Percentiles rank a stretch among this genome's conserved stretches.
Conservation (phyloP, 2,113 vertebrate genomes). For the Orthochromis malagaraziensis region DNA sequence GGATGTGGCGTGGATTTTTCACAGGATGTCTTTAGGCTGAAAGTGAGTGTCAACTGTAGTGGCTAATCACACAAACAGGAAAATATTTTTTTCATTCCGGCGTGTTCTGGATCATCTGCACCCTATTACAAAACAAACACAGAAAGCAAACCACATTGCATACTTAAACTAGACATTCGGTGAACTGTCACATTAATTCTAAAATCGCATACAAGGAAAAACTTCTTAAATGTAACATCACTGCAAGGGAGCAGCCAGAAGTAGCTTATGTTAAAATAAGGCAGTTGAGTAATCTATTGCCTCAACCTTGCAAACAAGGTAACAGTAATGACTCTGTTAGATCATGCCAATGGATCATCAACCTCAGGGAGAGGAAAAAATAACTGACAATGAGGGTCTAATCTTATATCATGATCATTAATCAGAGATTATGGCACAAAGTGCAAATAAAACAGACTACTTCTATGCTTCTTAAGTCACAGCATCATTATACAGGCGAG, state of each 20-base stretch:
- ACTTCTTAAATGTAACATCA: background rate
- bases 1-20: background rate
- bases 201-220: background rate
- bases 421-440: background rate
- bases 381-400: background rate
- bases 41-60: background rate
- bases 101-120: constrained; percentile 32
- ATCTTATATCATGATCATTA: background rate
- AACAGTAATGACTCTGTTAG: background rate
- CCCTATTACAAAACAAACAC: constrained; percentile 23
- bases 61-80: background rate
- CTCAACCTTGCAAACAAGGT: background rate
- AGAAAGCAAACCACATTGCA: background rate
- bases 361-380: background rate
- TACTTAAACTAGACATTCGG: background rate
- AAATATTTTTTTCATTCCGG: constrained; percentile 20
- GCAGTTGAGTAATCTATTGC: background rate
- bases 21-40: background rate
- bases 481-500: background rate
- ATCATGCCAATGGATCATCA: background rate
- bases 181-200: background rate
- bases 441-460: background rate
- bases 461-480: background rate
- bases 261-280: background rate
- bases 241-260: background rate